Base-by-base conservation (phyloP, 2,888 invertebrate species). In the Agrilus mali region DNA sequence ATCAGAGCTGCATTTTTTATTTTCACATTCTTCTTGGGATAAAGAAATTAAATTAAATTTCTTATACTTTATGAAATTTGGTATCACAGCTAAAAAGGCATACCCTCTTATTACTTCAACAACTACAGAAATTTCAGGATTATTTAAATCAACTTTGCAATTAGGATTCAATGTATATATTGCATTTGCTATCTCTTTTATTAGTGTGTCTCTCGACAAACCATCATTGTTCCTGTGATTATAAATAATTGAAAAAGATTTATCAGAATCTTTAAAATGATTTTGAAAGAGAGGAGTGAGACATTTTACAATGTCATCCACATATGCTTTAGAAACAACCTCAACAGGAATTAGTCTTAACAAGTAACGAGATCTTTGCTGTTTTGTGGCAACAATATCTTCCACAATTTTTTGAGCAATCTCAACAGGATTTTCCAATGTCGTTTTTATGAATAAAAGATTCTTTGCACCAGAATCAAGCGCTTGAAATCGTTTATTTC, bases 21-120 rank as follows among this genome's bases (percentile, higher is more conserved):
- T 32, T 38, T 34, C 38, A 10, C 8, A 10, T 5, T 27, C 27
- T 20, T 34, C 32, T 7, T 58, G 57, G 32, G 55, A 49, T 49
- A 78, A 59, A 64, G 88, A 86, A 47, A 79, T 64, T 46, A 93
- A 68, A 70, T 94, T 94, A 66, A 86, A 94, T 62, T 90, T 93
- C 55, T 82, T 84, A 60, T 77, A 81, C 50, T 75, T 75, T 56
- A 75, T 73, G 65, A 86, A 94, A 63, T 89, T 77, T 22, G 82
- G 82, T 22, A 89, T 76, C 44, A 94, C 77, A 47, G 85, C 80
- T 8, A 95, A 58, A 50, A 89, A 80, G 55, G 88, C 89, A 55
- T 83, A 74, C 17, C 79, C 80, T 57, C 83, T 81, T 38, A 94
- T 76, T 36, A 93, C 71, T 71, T 95, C 93, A 27, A 93, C 78